Evolutionary conservation across 2,113 vertebrate genomes (phyloP).

Genomic region (Irena cyanogastra): DNA sequence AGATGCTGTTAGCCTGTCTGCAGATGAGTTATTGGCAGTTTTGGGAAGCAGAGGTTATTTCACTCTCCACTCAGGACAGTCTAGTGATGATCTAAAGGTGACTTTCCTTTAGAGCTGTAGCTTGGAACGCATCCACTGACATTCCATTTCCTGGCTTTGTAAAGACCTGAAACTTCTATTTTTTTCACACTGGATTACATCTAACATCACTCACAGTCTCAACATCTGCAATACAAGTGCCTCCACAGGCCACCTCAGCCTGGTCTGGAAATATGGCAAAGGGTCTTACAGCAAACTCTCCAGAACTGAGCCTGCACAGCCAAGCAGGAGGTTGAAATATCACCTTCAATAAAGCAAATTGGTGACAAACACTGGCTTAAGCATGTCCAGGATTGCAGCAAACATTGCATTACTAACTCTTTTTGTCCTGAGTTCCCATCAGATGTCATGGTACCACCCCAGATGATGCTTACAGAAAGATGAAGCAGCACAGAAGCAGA

Average conservation of each 20-base stretch:
- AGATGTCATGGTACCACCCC: neutral
- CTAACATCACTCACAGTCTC: neutral
- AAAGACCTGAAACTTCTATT: neutral
- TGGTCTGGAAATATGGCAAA: neutral
- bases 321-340: neutral
- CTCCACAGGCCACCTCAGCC: neutral
- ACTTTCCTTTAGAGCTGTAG: rapidly evolving
- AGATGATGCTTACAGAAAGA: neutral
- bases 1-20: neutral
- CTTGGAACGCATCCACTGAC: neutral
- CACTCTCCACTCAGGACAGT: neutral
- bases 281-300: neutral
- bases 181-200: neutral
- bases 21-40: neutral
- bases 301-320: neutral
- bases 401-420: neutral
- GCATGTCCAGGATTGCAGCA: neutral
- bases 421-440: neutral
- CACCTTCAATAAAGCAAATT: neutral
- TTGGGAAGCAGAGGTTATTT: neutral
- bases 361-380: neutral
- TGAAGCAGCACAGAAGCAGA: neutral
- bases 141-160: neutral
- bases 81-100: neutral
- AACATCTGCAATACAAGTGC: neutral